Evolutionary conservation across 2,888 invertebrate genomes (phyloP).

Genomic region (Lumbricus terrestris): DNA sequence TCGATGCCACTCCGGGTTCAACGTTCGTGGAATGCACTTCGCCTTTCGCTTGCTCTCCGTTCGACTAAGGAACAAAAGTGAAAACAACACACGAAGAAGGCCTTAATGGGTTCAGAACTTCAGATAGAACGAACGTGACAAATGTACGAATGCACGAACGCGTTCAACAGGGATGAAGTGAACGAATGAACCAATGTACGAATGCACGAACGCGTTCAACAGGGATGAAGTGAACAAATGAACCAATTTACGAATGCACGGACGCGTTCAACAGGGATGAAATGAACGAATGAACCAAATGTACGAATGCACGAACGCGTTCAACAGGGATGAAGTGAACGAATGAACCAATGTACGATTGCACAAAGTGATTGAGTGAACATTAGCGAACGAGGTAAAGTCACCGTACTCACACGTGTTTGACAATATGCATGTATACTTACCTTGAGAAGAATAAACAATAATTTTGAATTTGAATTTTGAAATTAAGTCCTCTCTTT

Average conservation of each 20-base stretch:
- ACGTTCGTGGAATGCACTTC: constrained; percentile 63
- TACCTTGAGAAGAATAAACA: too few relatives aligned
- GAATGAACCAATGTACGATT: background rate
- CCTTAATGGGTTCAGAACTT: too few relatives aligned
- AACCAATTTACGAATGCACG: background rate
- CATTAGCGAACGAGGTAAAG: background rate
- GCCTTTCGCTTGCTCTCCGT: constrained; percentile 64
- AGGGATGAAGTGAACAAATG: background rate
- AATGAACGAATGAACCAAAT: too few relatives aligned
- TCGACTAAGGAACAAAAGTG: constrained; percentile 44
- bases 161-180: background rate
- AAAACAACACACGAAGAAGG: background rate
- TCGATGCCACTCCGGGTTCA: constrained; percentile 67
- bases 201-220: background rate
- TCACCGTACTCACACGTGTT: too few relatives aligned
- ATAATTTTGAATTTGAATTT: too few relatives aligned
- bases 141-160: background rate
- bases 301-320: background rate
- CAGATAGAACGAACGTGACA: background rate
- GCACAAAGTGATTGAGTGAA: background rate
- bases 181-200: background rate
- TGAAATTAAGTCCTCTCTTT: too few relatives aligned
- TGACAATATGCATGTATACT: too few relatives aligned
- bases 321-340: background rate
- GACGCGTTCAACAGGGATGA: background rate